Evolutionary conservation across 2,113 vertebrate genomes (phyloP), one percentile per base, ranked within the genome.

Genomic region (Ardeotis arabs): DNA sequence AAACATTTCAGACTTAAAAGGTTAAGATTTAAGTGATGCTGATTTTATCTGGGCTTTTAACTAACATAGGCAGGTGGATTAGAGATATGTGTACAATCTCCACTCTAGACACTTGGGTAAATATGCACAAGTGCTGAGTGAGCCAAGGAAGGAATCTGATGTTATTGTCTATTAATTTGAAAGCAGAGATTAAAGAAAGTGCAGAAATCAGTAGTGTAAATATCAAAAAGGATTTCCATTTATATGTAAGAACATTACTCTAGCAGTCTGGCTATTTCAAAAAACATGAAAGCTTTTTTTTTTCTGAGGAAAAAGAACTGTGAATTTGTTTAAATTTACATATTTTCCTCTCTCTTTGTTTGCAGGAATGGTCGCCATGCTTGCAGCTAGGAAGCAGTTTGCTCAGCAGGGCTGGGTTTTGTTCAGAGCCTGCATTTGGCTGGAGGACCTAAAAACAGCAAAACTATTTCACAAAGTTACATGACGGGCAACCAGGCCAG

Each of bases 141-240:
- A 97, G 97, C 97, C 97, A 93, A 98, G 98, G 98, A 97, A 98
- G 98, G 98, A 99, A 98, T 98, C 98, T 98, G 97, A 98, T 97
- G 98, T 98, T 98, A 98, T 99, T 98, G 98, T 98, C 98, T 99
- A 98, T 99, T 99, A 99, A 99, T 99, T 99, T 99, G 98, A 99
- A 98, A 98, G 98, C 97, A 98, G 98, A 99, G 99, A 99, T 99
- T 99, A 99, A 98, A 98, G 98, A 98, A 98, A 98, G 98, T 96
- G 97, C 97, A 98, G 98, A 98, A 99, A 99, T 98, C 98, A 98
- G 98, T 97, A 98, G 98, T 97, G 98, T 98, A 99, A 99, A 99
- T 98, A 99, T 97, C 97, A 98, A 96, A 97, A 98, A 98, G 98
- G 98, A 98, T 98, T 98, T 98, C 97, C 97, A 98, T 98, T 98